Evolutionary conservation across 2,113 vertebrate species (phyloP).

Genomic region (Rhipidura dahli): DNA sequence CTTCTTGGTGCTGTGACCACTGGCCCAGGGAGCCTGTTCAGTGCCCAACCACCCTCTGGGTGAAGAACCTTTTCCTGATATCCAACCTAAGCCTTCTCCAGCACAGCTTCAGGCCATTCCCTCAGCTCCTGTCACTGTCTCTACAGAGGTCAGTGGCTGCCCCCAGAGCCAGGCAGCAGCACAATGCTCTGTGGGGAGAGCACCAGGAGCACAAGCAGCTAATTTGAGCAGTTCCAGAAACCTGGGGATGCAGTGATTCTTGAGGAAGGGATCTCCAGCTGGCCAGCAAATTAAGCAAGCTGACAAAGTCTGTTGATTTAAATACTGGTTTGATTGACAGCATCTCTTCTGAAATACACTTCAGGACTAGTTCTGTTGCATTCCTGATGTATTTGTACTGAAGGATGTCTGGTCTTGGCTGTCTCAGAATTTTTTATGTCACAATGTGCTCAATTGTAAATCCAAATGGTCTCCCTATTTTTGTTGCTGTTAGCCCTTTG

Average conservation of each 20-base stretch:
- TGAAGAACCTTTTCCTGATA: background rate
- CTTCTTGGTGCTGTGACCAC: background rate
- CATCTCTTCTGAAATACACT: background rate
- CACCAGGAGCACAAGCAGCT: background rate
- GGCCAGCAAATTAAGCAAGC: background rate
- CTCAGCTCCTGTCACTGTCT: background rate
- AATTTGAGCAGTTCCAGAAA: background rate
- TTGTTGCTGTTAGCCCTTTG: background rate
- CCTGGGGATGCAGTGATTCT: background rate
- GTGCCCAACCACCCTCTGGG: background rate
- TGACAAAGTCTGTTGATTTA: constrained; percentile 15
- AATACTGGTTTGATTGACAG: background rate
- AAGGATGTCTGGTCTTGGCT: background rate
- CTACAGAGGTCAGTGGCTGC: background rate
- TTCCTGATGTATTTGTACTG: background rate
- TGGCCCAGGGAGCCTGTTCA: background rate
- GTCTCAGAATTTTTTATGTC: background rate
- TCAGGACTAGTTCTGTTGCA: background rate
- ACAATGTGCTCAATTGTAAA: background rate
- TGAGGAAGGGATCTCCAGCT: background rate
- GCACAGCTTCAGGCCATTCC: background rate
- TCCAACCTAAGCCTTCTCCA: background rate
- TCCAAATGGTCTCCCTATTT: background rate
- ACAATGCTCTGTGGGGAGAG: background rate
- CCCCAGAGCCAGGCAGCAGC: background rate